These are phyloP conservation scores for Brienomyrus brachyistius DNA, from an alignment of 2,113 vertebrate species.

Conservation along the genomic window DNA sequence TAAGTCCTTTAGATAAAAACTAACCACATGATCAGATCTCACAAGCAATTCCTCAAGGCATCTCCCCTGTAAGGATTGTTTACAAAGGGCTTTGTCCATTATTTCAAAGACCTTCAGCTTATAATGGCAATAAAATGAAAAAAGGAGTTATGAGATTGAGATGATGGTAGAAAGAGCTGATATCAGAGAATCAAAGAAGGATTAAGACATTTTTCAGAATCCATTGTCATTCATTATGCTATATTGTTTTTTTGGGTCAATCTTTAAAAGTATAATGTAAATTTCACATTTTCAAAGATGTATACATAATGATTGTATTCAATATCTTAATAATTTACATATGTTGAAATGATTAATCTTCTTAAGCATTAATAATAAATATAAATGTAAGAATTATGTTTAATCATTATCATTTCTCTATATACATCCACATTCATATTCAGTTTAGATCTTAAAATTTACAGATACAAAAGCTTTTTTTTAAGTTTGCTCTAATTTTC, in stretches of 20 bases:
- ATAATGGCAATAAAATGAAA: not conserved
- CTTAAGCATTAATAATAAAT: not conserved
- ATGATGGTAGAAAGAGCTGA: not conserved
- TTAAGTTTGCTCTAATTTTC: not conserved
- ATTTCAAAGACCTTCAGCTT: not conserved
- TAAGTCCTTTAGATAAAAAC: slow-evolving; percentile 16
- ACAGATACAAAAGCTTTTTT: not conserved
- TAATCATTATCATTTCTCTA: not conserved
- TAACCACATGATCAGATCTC: not conserved
- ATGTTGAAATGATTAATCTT: not conserved
- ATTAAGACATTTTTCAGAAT: not conserved
- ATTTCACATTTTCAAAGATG: not conserved
- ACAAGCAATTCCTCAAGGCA: not conserved
- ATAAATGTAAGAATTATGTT: not conserved
- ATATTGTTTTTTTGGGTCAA: not conserved
- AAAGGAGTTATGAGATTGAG: not conserved
- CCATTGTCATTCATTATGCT: not conserved
- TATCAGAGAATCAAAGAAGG: not conserved
- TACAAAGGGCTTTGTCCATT: not conserved
- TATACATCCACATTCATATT: not conserved
- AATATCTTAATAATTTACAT: not conserved
- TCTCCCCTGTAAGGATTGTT: not conserved
- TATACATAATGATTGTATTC: not conserved
- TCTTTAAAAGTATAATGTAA: not conserved
- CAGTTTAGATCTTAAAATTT: not conserved